Evolutionary conservation across 2,113 vertebrate species (phyloP).

Genomic region (Psophia crepitans): DNA sequence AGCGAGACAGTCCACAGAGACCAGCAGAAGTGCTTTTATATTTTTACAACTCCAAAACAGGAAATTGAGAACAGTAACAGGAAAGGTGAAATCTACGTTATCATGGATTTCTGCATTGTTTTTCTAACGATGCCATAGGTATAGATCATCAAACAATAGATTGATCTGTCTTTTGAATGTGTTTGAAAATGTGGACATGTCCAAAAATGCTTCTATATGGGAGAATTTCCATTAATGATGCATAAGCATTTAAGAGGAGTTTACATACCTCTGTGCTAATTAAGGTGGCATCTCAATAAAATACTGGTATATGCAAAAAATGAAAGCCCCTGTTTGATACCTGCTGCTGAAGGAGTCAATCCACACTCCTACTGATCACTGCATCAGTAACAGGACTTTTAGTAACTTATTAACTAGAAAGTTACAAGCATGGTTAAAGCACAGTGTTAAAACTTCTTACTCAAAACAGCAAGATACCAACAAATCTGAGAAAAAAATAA

Average conservation of each 20-base stretch:
- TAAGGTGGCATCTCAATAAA: not conserved
- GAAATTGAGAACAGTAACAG: not conserved
- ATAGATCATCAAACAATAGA: not conserved
- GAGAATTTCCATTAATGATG: not conserved
- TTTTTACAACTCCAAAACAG: not conserved
- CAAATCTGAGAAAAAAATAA: not conserved
- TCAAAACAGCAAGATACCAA: not conserved
- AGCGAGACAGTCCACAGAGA: not conserved
- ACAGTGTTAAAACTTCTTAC: not conserved
- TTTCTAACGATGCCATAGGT: not conserved
- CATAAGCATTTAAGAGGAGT: not conserved
- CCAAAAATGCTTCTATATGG: not conserved
- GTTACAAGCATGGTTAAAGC: not conserved
- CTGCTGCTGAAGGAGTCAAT: not conserved
- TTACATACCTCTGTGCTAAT: not conserved
- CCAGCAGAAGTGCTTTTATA: not conserved
- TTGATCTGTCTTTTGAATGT: not conserved
- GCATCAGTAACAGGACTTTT: not conserved
- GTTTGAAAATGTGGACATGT: not conserved
- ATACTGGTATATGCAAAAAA: not conserved
- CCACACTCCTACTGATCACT: not conserved
- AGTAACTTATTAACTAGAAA: not conserved
- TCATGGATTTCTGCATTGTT: not conserved
- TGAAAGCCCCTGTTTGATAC: not conserved
- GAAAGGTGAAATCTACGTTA: not conserved